Evolutionary conservation across 1,140 invertebrate species (phyloP).

Genomic region (Trachymyrmex cornetzi): DNA sequence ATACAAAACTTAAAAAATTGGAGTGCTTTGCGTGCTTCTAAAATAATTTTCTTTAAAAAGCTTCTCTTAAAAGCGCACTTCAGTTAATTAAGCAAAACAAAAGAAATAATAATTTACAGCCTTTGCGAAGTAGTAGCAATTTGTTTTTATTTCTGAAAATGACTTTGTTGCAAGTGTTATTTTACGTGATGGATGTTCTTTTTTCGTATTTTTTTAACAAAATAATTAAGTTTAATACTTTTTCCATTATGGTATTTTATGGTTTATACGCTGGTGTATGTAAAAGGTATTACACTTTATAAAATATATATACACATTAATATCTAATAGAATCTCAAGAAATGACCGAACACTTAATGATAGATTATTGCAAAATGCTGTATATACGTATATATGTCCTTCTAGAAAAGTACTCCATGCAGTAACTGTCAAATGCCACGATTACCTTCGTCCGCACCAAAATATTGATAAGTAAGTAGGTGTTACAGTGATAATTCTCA

Average conservation of each 20-base stretch:
- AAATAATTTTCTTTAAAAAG: slow-evolving; percentile 36
- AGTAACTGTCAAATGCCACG: slow-evolving; percentile 2
- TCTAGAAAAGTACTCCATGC: not conserved
- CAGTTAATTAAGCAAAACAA: slow-evolving; percentile 36
- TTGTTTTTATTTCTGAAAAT: slow-evolving; percentile 12
- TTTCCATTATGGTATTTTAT: not conserved
- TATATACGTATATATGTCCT: not conserved
- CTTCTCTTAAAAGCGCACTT: slow-evolving; percentile 24
- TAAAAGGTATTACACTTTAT: not conserved
- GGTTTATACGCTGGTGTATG: not conserved
- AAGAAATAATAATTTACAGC: slow-evolving; percentile 45
- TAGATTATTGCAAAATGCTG: not conserved
- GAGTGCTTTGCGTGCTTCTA: not conserved
- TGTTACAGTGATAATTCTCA: slow-evolving; percentile 13
- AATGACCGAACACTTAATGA: not conserved
- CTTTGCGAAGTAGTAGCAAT: slow-evolving; percentile 5
- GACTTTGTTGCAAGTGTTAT: slow-evolving; percentile 9
- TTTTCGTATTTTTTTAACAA: not conserved
- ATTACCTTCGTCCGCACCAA: not conserved
- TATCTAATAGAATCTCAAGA: not conserved
- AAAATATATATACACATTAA: not conserved
- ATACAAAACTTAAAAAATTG: slow-evolving; percentile 22
- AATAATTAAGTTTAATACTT: slow-evolving; percentile 12
- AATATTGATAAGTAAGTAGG: not conserved
- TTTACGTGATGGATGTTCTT: not conserved